Conservation (phyloP, 2,113 vertebrate genomes). For the Misgurnus anguillicaudatus region DNA sequence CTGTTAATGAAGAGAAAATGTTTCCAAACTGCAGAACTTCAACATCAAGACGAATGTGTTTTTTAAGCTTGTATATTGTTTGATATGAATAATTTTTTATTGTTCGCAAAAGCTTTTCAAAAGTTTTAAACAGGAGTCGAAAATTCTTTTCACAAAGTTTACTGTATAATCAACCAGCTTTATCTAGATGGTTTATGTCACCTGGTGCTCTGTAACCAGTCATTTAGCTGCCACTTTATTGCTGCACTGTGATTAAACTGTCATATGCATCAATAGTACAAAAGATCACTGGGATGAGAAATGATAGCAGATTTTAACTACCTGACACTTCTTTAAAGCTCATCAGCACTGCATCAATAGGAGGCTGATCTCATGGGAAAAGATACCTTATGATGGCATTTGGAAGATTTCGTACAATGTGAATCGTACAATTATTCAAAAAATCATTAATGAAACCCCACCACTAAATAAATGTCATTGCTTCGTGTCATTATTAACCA, state of each 20-base stretch:
- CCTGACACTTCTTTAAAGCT: neutral
- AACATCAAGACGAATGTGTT: neutral
- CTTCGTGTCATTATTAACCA: too few relatives aligned
- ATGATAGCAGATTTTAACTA: conserved; percentile 11
- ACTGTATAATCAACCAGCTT: neutral
- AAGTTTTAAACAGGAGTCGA: neutral
- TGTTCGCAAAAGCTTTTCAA: neutral
- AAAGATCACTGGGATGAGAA: conserved; percentile 22
- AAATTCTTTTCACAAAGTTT: neutral
- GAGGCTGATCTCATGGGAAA: neutral
- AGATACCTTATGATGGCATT: too few relatives aligned
- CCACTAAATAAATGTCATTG: neutral
- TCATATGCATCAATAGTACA: conserved; percentile 12
- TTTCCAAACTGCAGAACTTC: neutral
- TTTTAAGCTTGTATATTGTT: neutral
- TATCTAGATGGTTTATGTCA: neutral
- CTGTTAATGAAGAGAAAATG: neutral
- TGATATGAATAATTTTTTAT: neutral
- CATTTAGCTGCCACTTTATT: neutral
- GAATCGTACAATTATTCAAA: too few relatives aligned
- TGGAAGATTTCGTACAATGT: too few relatives aligned
- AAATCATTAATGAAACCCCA: too few relatives aligned
- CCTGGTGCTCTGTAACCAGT: conserved; percentile 15
- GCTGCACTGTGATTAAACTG: conserved; percentile 5
- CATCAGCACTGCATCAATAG: neutral